Percentiles rank a stretch among this genome's conserved stretches.
phyloP scores from a whole-genome alignment of 2,113 vertebrate species.

The Rhynchomys soricoides region DNA sequence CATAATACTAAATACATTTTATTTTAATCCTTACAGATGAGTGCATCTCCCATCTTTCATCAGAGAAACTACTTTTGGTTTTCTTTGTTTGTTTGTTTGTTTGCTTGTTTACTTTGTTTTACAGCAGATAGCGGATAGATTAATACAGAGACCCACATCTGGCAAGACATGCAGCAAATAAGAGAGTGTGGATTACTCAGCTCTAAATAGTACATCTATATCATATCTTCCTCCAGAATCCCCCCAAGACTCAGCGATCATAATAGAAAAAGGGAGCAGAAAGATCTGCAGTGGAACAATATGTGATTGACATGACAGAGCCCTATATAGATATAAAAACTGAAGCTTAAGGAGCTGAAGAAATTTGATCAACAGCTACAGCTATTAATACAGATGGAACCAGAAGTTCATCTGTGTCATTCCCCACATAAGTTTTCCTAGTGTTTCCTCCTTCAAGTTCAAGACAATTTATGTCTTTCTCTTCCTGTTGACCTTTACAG shows the following conservation, averaged over 20 bases:
- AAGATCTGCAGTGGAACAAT: not conserved
- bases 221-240: not conserved
- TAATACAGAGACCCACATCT: not conserved
- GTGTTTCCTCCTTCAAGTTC: not conserved
- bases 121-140: too few species aligned
- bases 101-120: not conserved
- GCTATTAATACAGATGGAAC: not conserved
- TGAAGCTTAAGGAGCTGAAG: constrained; percentile 3
- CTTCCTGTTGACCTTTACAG: not conserved
- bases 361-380: not conserved
- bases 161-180: not conserved
- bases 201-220: not conserved
- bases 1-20: not conserved
- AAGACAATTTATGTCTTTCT: not conserved
- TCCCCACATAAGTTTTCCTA: not conserved
- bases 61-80: not conserved
- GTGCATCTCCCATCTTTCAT: not conserved
- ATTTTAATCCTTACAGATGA: not conserved
- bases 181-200: not conserved
- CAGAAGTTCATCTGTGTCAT: not conserved
- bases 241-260: not conserved
- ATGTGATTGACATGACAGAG: not conserved
- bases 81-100: too few species aligned
- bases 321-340: not conserved
- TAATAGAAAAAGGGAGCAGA: not conserved